Evolutionary conservation across 2,113 vertebrate species (phyloP), one percentile per base, ranked within the genome.

Genomic region (Cyprinodon variegatus): DNA sequence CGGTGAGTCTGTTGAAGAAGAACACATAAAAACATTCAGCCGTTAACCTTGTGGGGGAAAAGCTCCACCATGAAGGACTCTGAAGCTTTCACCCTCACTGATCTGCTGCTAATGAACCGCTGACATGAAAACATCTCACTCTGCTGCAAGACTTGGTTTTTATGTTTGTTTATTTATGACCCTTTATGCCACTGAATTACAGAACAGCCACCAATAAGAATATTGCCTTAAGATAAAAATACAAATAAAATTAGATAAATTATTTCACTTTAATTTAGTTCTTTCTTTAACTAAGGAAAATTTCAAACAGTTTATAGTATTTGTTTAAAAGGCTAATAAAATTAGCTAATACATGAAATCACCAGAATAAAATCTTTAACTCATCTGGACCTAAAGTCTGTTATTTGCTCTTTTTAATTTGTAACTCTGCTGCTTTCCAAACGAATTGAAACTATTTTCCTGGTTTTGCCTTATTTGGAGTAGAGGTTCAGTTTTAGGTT

Each of bases 1-100:
- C 97, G 95, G 53, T 96, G 93, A 0, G 95, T 98, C 97, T 99
- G 76, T 39, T 0, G n/a, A 0, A 60, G 9, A 39, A 8, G 1
- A 62, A 68, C 46, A 68, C 69, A 67, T n/a, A 20, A 57, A 71
- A n/a, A 6, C 3, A 48, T 40, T 60, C 0, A 41, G 45, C 60
- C 50, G 13, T 22, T 75, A 3, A 40, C 36, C 59, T 65, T 60
- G 68, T 66, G 29, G 8, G 15, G 39, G 29, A 57, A 22, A 62
- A 62, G 15, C 53, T 17, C 8, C 13, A 2, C 17, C 22, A 9
- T 65, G 72, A 70, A 76, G 67, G 72, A 0, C 72, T 10, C 53
- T 7, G 50, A 43, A 29, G 29, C 29, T 29, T 29, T 29, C 29
- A 43, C 72, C 62, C 72, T 45, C 57, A 65, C 12, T 2, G 45